Evolutionary conservation across 2,888 invertebrate species (phyloP).

Genomic region (Drosophila acutilabella): DNA sequence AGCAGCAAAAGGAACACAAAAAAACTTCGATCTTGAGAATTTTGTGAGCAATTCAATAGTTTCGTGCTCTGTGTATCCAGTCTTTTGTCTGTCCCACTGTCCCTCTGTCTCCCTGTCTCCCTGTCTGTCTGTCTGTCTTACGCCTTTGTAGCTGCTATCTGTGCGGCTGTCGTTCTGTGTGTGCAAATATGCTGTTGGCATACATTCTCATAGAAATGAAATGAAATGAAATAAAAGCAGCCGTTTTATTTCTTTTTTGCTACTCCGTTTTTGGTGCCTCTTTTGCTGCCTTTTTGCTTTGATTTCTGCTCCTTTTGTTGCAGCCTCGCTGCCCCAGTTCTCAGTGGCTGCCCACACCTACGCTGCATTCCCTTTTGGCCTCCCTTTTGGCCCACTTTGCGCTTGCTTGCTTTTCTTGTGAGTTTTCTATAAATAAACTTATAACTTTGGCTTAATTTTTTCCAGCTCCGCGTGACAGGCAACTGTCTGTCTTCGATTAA

Average conservation of each 20-base stretch:
- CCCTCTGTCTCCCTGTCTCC: constrained; percentile 8
- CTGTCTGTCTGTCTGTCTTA: constrained; percentile 22
- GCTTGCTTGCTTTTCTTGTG: neutral
- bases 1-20: neutral
- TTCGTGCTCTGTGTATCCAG: constrained; percentile 3
- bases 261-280: neutral
- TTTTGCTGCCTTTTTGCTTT: too few species aligned
- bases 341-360: neutral
- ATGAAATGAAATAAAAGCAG: constrained; percentile 3
- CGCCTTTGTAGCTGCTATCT: constrained; percentile 10
- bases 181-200: constrained; percentile 65
- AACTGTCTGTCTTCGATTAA: constrained; percentile 48
- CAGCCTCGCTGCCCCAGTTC: constrained; percentile 51
- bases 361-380: neutral
- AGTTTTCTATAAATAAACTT: neutral
- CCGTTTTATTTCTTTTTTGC: constrained; percentile 24
- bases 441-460: constrained; percentile 4
- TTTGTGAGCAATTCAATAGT: constrained; percentile 14
- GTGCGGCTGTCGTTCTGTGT: constrained; percentile 21
- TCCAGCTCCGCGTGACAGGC: constrained; percentile 38
- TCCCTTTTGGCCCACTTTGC: too few species aligned
- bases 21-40: constrained; percentile 18
- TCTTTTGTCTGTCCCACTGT: constrained; percentile 27
- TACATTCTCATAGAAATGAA: constrained; percentile 53
- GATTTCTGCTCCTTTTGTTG: too few species aligned